phyloP scores from a whole-genome alignment of 2,888 invertebrate genomes.

The Agrochola lota region DNA sequence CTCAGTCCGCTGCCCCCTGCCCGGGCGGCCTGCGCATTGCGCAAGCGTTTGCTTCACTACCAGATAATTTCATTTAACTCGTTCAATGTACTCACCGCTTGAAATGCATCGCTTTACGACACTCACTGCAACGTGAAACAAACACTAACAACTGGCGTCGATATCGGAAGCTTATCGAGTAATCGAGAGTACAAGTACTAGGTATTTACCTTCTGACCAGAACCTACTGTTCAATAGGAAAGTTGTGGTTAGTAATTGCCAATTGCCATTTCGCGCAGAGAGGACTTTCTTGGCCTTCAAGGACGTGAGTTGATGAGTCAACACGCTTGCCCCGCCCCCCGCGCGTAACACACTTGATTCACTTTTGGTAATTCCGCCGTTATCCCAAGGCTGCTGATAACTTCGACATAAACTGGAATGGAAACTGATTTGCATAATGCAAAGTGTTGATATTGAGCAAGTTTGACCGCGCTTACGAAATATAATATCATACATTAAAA shows the following conservation, averaged over 20 bases:
- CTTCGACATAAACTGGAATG: constrained; percentile 34
- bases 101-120: constrained; percentile 42
- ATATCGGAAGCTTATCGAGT: no score
- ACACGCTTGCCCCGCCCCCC: not conserved
- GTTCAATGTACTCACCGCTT: constrained; percentile 14
- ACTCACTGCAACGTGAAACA: constrained; percentile 17
- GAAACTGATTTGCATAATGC: constrained; percentile 62
- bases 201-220: not conserved
- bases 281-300: not conserved
- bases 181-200: not conserved
- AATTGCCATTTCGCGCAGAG: not conserved
- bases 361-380: constrained; percentile 1
- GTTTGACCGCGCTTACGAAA: constrained; percentile 58
- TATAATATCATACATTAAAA: constrained; percentile 58
- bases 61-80: constrained; percentile 51
- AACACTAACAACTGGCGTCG: not conserved
- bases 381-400: constrained; percentile 23
- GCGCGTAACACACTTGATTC: not conserved
- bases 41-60: constrained; percentile 42
- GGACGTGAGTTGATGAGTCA: not conserved
- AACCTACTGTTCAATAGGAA: not conserved
- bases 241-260: not conserved
- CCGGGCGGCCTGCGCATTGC: constrained; percentile 39
- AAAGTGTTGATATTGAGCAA: constrained; percentile 56
- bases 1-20: not conserved